Evolutionary conservation across 1,140 invertebrate species (phyloP).

Genomic region (Drosophila equinoxialis): DNA sequence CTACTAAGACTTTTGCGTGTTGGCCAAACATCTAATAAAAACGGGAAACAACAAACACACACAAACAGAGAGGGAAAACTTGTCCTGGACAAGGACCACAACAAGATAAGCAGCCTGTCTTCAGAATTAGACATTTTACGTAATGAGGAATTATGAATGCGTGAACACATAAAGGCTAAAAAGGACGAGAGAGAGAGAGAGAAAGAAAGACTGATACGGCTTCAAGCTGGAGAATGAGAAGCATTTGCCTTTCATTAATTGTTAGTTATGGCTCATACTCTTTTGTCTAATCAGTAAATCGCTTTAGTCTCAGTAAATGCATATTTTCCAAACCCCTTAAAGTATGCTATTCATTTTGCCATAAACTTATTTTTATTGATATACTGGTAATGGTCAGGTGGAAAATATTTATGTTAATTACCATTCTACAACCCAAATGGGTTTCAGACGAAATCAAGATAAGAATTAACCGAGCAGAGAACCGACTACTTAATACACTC

Average conservation of each 20-base stretch:
- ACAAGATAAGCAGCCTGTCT: slow-evolving; percentile 38
- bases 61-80: not conserved
- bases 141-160: slow-evolving; percentile 76
- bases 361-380: not conserved
- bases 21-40: slow-evolving; percentile 39
- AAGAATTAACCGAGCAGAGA: not conserved
- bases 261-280: slow-evolving; percentile 55
- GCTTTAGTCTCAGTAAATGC: slow-evolving; percentile 11
- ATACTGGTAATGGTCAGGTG: not conserved
- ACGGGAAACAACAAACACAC: not conserved
- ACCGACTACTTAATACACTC: not conserved
- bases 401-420: slow-evolving; percentile 42
- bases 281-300: slow-evolving; percentile 40
- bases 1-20: slow-evolving; percentile 36
- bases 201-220: not conserved
- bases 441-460: not conserved
- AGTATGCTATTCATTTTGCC: not conserved
- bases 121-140: slow-evolving; percentile 34
- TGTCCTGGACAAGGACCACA: not conserved
- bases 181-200: not conserved
- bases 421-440: slow-evolving; percentile 23
- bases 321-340: slow-evolving; percentile 2
- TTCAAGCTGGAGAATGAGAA: not conserved
- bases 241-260: slow-evolving; percentile 45
- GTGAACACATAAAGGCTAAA: slow-evolving; percentile 39